phyloP scores from a whole-genome alignment of 2,888 invertebrate genomes.

The Isotomurus palustris region DNA sequence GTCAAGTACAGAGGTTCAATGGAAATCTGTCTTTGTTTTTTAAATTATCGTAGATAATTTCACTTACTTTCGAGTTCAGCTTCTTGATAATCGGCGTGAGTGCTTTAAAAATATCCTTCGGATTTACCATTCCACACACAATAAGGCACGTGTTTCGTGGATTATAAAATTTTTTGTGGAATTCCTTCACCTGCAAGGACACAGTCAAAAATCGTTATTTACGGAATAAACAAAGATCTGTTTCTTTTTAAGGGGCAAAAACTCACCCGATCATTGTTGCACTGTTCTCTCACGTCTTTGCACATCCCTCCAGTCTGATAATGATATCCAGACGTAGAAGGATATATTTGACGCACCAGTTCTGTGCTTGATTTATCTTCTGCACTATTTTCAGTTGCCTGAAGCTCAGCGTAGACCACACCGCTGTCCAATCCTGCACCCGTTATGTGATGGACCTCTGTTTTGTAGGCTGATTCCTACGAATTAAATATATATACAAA shows the following conservation, averaged over 20 bases:
- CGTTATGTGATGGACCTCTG: conserved; percentile 88
- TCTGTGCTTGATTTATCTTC: conserved; percentile 65
- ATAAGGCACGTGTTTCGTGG: conserved; percentile 82
- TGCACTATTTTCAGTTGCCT: conserved; percentile 70
- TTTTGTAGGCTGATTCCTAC: conserved; percentile 73
- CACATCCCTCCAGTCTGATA: conserved; percentile 80
- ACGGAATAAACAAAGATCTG: not conserved
- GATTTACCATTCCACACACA: conserved; percentile 73
- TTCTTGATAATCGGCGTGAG: conserved; percentile 69
- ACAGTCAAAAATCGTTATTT: not conserved
- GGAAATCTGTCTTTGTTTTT: not conserved
- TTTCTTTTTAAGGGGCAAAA: conserved; percentile 1
- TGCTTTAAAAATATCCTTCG: conserved; percentile 68
- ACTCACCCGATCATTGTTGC: conserved; percentile 70
- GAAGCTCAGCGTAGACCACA: conserved; percentile 82
- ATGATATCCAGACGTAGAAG: conserved; percentile 76
- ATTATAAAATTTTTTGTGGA: conserved; percentile 79
- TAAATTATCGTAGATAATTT: not conserved
- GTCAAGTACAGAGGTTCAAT: too few species aligned
- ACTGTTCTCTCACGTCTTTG: conserved; percentile 75
- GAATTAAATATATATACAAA: conserved; percentile 11
- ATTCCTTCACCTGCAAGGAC: conserved; percentile 62
- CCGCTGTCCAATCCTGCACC: conserved; percentile 85
- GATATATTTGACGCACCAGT: conserved; percentile 66
- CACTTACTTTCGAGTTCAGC: conserved; percentile 62